Evolutionary conservation across 2,113 vertebrate species (phyloP), one percentile per base, ranked within the genome.

Genomic region (Mustelus asterias): DNA sequence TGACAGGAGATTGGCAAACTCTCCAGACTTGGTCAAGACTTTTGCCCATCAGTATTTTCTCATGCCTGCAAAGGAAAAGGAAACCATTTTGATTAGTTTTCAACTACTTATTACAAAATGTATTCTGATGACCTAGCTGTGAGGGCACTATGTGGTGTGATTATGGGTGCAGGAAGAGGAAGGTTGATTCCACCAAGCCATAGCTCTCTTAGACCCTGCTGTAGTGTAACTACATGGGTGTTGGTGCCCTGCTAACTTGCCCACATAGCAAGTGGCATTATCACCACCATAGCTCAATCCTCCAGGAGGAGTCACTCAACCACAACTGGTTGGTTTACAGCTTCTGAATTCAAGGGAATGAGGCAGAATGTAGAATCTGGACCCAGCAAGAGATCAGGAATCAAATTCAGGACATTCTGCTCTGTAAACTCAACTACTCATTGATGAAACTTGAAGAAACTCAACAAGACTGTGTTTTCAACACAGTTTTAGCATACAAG

Each of bases 21-120:
- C 67, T 29, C 69, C 67, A 70, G 65, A 94, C 37, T 26, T 69
- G 14, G 69, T 18, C 14, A 48, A 72, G 67, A 48, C 69, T 44
- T 11, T 94, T 24, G 37, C 24, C 94, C 29, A 95, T 33, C 69
- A 48, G 24, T 24, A 29, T 95, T 70, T 72, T 41, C 89, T 93
- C 60, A 95, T 48, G 94, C 94, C 94, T 95, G 94, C 4, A 94
- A 95, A 72, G 22, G 18, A 94, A 69, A 94, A 94, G 37, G 16
- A 63, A 60, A 63, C 16, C 60, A 94, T 94, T 90, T 90, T 48
- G 20, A 41, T 70, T 94, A 94, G 37, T 94, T 94, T 18, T 26
- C 2, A 41, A 70, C 20, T 26, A 67, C 24, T 67, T 11, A 41
- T 14, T 44, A 29, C 29, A n/a, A n/a, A 11, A 37, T 94, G 63